Percentiles rank a stretch among this genome's conserved stretches.
Evolutionary conservation across 2,888 invertebrate species (phyloP).

Genomic region (Bombylius discolor): DNA sequence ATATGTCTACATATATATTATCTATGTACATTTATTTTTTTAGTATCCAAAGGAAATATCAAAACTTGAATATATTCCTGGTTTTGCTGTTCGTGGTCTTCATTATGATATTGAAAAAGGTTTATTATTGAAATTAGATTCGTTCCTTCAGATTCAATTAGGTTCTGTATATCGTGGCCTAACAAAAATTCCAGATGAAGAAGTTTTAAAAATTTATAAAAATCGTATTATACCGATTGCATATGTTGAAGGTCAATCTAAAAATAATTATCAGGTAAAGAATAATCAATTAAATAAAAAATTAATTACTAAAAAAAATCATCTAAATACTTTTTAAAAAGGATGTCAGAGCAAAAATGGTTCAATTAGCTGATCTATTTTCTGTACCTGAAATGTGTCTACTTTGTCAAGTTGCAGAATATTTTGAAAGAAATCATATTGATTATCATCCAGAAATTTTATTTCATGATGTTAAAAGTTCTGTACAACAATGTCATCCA

Average conservation of each 20-base stretch:
- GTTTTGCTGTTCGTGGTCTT: slow-evolving; percentile 91
- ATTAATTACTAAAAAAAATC: neutral
- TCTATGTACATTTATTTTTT: slow-evolving; percentile 16
- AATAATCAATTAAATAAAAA: neutral
- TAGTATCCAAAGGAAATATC: slow-evolving; percentile 82
- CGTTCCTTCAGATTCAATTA: slow-evolving; percentile 91
- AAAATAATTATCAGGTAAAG: slow-evolving; percentile 29
- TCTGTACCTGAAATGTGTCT: slow-evolving; percentile 94
- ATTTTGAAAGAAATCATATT: slow-evolving; percentile 76
- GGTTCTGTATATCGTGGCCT: slow-evolving; percentile 73
- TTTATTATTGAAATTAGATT: slow-evolving; percentile 83
- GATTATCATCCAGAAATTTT: slow-evolving; percentile 92
- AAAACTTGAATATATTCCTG: slow-evolving; percentile 73
- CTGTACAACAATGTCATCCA: slow-evolving; percentile 76
- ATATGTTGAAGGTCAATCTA: slow-evolving; percentile 69
- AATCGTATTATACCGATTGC: slow-evolving; percentile 77
- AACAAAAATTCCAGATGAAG: slow-evolving; percentile 65
- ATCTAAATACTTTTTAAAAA: slow-evolving; percentile 17
- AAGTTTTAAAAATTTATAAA: slow-evolving; percentile 73
- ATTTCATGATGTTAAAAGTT: slow-evolving; percentile 85
- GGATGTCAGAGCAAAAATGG: slow-evolving; percentile 53
- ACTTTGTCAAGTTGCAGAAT: slow-evolving; percentile 86
- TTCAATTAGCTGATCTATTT: slow-evolving; percentile 90
- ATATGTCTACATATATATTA: no score
- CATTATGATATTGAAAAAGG: slow-evolving; percentile 97